Evolutionary conservation across 2,888 invertebrate genomes (phyloP).

Genomic region (Chironomus riparius): DNA sequence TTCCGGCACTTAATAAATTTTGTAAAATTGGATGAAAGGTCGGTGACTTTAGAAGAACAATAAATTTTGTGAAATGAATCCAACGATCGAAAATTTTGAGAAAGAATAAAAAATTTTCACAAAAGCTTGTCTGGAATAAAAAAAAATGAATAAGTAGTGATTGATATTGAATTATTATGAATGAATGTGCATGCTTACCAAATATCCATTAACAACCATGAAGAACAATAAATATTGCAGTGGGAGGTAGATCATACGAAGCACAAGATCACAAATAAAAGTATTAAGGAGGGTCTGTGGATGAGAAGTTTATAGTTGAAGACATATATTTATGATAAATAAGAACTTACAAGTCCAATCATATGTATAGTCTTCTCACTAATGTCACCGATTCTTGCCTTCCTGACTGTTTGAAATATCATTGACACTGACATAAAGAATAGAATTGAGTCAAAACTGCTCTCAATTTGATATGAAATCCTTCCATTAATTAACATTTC

Average conservation of each 20-base stretch:
- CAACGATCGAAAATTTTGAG: not conserved
- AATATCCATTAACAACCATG: not conserved
- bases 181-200: not conserved
- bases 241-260: not conserved
- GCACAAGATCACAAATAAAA: not conserved
- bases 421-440: not conserved
- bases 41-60: not conserved
- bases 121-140: not conserved
- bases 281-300: not conserved
- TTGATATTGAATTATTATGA: not conserved
- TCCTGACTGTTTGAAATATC: not conserved
- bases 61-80: not conserved
- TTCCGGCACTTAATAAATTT: not conserved
- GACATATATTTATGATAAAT: too few relatives aligned
- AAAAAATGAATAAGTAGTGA: not conserved
- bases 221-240: not conserved
- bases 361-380: not conserved
- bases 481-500: not conserved
- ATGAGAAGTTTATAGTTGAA: not conserved
- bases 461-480: not conserved
- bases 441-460: not conserved
- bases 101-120: not conserved
- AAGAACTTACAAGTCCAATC: not conserved
- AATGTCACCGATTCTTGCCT: not conserved
- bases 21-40: not conserved